These are phyloP conservation scores for Brachystomella parvula DNA, from an alignment of 1,140 invertebrate species.

Conservation along the genomic window DNA sequence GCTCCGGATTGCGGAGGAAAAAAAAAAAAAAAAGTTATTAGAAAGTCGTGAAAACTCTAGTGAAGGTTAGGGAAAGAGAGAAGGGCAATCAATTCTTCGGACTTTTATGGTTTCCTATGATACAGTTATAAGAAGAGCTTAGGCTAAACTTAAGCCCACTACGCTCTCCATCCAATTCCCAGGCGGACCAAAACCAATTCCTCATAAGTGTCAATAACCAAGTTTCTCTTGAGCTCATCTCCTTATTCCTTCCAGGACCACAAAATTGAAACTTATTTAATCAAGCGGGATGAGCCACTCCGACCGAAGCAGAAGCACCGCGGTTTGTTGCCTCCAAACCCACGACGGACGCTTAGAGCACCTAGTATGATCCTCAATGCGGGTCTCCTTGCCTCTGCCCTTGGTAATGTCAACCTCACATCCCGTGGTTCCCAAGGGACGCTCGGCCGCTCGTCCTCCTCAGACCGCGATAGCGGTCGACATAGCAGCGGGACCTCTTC, in stretches of 20 bases:
- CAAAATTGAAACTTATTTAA: constrained; percentile 85
- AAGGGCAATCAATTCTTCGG: constrained; percentile 20
- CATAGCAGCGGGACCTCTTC: not conserved
- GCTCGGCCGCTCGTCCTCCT: not conserved
- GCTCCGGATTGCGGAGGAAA: constrained; percentile 15
- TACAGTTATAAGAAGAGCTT: not conserved
- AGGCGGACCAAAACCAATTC: not conserved
- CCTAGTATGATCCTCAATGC: constrained; percentile 36
- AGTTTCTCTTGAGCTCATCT: constrained; percentile 1
- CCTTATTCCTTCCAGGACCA: constrained; percentile 52
- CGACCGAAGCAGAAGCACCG: constrained; percentile 47
- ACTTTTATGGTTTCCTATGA: constrained; percentile 19
- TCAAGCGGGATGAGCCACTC: constrained; percentile 70
- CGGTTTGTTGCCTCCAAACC: constrained; percentile 37
- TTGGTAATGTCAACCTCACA: constrained; percentile 22
- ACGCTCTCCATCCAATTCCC: not conserved
- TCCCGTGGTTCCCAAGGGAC: not conserved
- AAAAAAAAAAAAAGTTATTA: not conserved
- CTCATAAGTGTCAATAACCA: not conserved
- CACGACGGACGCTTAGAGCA: constrained; percentile 29
- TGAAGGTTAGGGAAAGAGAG: constrained; percentile 4
- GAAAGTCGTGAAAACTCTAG: not conserved
- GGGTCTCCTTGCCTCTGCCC: constrained; percentile 30
- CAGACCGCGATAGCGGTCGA: not conserved
- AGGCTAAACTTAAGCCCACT: not conserved